Evolutionary conservation across 30 jellyfish, hydroid and myxozoan species (phyloP).

Genomic region (Aurelia sp.): DNA sequence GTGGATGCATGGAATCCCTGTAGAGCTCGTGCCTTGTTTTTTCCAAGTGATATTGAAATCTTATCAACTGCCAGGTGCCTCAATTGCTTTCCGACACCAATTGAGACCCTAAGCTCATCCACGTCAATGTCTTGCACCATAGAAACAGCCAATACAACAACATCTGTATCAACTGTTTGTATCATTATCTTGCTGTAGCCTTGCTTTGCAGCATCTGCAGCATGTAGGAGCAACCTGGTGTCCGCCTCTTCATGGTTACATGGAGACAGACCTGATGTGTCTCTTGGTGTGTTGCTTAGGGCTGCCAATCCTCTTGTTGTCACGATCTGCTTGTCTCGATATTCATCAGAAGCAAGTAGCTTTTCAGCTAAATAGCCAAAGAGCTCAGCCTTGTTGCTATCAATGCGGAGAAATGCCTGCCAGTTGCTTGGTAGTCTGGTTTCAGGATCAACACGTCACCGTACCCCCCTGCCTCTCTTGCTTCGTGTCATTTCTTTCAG

Average conservation of each 20-base stretch:
- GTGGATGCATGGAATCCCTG: not conserved
- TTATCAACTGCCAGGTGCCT: not conserved
- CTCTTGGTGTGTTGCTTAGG: conserved; percentile 5
- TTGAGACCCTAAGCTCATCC: conserved; percentile 35
- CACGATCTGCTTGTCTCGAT: conserved; percentile 22
- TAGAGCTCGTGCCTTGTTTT: conserved; percentile 13
- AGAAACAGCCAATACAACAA: conserved; percentile 34
- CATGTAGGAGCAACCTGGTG: conserved; percentile 51
- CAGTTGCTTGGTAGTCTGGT: conserved; percentile 30
- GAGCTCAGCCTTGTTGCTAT: not conserved
- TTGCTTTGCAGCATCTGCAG: conserved; percentile 18
- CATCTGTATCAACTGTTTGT: conserved; percentile 58
- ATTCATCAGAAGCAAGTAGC: not conserved
- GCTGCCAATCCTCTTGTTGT: conserved; percentile 20
- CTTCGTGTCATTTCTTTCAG: conserved; percentile 21
- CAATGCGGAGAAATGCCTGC: conserved; percentile 65
- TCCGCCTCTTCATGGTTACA: conserved; percentile 65
- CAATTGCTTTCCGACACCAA: not conserved
- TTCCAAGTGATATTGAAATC: conserved; percentile 21
- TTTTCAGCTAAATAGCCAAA: not conserved
- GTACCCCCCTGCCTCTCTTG: conserved; percentile 64
- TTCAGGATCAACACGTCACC: conserved; percentile 48
- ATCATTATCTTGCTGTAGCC: conserved; percentile 46
- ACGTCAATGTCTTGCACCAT: conserved; percentile 2
- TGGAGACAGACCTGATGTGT: conserved; percentile 1